These are phyloP conservation scores for Lasioglossum morio DNA, from an alignment of 2,888 invertebrate genomes.

Conservation along the genomic window DNA sequence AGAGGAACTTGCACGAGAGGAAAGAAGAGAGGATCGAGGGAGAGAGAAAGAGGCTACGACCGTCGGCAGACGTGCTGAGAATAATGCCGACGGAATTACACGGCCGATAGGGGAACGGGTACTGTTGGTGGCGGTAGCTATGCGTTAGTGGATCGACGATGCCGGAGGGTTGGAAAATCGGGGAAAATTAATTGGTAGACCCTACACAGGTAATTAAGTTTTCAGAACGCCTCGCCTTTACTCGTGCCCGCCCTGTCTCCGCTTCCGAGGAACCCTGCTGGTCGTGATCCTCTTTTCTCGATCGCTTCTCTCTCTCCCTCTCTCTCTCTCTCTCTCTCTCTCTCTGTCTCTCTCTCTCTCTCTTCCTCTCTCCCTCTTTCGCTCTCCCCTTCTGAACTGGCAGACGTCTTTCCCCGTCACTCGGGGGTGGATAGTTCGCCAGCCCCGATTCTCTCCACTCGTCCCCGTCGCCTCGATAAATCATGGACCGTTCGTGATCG, in stretches of 20 bases:
- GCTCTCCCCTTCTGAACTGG: neutral
- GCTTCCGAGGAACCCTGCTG: constrained; percentile 50
- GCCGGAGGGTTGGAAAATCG: constrained; percentile 79
- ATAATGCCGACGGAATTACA: constrained; percentile 83
- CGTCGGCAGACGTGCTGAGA: constrained; percentile 83
- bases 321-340: constrained; percentile 53
- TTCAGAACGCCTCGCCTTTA: constrained; percentile 73
- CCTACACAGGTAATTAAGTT: constrained; percentile 84
- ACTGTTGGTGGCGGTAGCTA: constrained; percentile 35
- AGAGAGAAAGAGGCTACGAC: constrained; percentile 72
- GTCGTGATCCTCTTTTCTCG: constrained; percentile 64
- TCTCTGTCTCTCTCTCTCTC: constrained; percentile 59
- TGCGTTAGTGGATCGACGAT: constrained; percentile 59
- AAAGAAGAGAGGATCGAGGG: constrained; percentile 10
- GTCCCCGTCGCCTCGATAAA: constrained; percentile 64
- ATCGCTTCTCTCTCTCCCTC: constrained; percentile 64
- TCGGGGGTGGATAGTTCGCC: constrained; percentile 46
- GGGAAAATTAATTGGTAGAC: constrained; percentile 84
- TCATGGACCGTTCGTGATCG: constrained; percentile 65
- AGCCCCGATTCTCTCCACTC: neutral
- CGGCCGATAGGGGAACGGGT: constrained; percentile 73
- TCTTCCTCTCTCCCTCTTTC: constrained; percentile 55
- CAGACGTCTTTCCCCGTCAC: constrained; percentile 5
- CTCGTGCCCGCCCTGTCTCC: constrained; percentile 41
- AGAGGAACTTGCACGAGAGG: neutral